phyloP scores from a whole-genome alignment of 1,140 invertebrate genomes.

The Nixonia krombeini region DNA sequence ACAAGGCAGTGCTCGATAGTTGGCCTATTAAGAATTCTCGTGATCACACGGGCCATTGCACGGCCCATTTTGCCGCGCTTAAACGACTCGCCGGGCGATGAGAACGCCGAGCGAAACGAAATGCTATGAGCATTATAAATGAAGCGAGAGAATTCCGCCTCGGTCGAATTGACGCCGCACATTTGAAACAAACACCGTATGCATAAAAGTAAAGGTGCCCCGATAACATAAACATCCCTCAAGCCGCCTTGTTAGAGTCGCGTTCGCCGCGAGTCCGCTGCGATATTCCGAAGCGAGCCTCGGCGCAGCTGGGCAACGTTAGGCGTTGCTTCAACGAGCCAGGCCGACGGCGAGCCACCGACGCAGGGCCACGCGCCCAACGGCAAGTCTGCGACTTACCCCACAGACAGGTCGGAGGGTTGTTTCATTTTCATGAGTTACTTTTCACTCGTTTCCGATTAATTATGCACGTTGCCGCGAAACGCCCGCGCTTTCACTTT shows the following conservation, averaged over 20 bases:
- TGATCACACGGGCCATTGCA: constrained; percentile 11
- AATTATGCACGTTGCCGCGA: no score
- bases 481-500: no score
- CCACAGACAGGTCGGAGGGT: no score
- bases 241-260: not conserved
- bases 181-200: not conserved
- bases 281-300: no score
- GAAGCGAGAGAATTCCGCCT: constrained; percentile 31
- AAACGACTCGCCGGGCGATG: constrained; percentile 6
- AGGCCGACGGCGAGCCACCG: no score
- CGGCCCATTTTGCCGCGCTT: constrained; percentile 3
- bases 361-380: no score
- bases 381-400: no score
- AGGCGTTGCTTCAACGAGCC: no score
- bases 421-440: no score
- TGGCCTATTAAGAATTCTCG: constrained; percentile 15
- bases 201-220: constrained; percentile 7
- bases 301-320: no score
- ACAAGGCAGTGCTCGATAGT: constrained; percentile 1
- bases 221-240: not conserved
- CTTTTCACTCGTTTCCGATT: no score
- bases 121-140: constrained; percentile 5
- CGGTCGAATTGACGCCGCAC: constrained; percentile 3
- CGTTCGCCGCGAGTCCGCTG: no score
- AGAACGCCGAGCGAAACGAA: constrained; percentile 1